Percentiles rank a stretch among this genome's conserved stretches.
phyloP scores from a whole-genome alignment of 1,140 invertebrate genomes.

The Pachyrhynchus sulphureomaculatus region DNA sequence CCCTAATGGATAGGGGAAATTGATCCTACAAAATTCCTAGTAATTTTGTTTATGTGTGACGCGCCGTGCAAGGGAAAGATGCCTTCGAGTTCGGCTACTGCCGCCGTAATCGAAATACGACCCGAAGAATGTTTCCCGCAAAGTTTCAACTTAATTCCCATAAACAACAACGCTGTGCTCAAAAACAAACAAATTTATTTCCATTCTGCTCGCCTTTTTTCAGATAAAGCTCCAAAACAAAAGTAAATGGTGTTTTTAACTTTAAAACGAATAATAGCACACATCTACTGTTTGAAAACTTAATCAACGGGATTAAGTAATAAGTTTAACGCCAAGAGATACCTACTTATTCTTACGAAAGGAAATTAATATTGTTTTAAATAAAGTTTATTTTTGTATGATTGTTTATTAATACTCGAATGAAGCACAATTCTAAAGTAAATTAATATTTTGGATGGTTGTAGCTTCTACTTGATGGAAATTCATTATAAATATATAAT shows the following conservation, averaged over 20 bases:
- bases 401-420: no score
- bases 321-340: no score
- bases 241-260: conserved; percentile 14
- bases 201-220: conserved; percentile 11
- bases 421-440: no score
- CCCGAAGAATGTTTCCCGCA: conserved; percentile 24
- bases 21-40: conserved; percentile 50
- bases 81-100: conserved; percentile 21
- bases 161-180: conserved; percentile 23
- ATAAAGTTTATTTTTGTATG: no score
- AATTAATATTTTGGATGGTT: no score
- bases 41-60: conserved; percentile 51
- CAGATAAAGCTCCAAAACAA: conserved; percentile 5
- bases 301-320: no score
- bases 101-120: conserved; percentile 33
- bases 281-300: no score
- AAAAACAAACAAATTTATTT: conserved; percentile 32
- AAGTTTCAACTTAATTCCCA: conserved; percentile 34
- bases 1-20: conserved; percentile 49
- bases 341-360: no score
- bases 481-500: no score
- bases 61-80: conserved; percentile 26
- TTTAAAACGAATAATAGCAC: conserved; percentile 2
- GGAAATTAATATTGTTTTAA: no score
- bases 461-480: no score